Evolutionary conservation across 2,888 invertebrate species (phyloP), one percentile per base, ranked within the genome.

Genomic region (Hofmannophila pseudospretella): DNA sequence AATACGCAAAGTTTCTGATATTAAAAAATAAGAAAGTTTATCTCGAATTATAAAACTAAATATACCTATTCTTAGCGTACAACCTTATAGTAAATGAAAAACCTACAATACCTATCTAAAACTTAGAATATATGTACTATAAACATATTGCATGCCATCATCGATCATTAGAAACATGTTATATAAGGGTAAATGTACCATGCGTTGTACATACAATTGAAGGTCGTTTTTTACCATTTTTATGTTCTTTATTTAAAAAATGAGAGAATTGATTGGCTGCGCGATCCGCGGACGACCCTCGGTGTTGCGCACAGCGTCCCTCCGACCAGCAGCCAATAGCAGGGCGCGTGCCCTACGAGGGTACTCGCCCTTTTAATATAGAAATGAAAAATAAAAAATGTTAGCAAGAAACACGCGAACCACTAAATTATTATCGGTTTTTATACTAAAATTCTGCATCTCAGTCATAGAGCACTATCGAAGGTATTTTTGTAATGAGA

Each of bases 221-320:
- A 38, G 45, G 52, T 45, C 37, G 58, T 74, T 80, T 85, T 86
- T 85, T 84, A 81, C 58, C 66, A 73, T 71, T 81, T 75, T 75
- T 71, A 54, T 51, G 63, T 74, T 67, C 72, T 78, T 80, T 84
- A 84, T 84, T 82, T 82, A 84, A 86, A 85, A 84, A 84, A 84
- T 75, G 55, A 66, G 78, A 54, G 74, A 80, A 86, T 85, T 84
- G 82, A 86, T 86, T 86, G 86, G 86, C 73, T 86, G 81, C 81
- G 82, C 78, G 67, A 52, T 45, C 48, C 38, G 45, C 49, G 44
- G 35, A 44, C 60, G 41, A 62, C 67, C 72, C 71, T 63, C 56
- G 46, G 39, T 47, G 48, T 41, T 40, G 47, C 56, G 70, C 74
- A 64, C 67, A 58, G 72, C 67, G 65, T 62, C 69, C 71, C 68